Evolutionary conservation across 1,140 invertebrate genomes (phyloP).

Genomic region (Zaprionus camerounensis): DNA sequence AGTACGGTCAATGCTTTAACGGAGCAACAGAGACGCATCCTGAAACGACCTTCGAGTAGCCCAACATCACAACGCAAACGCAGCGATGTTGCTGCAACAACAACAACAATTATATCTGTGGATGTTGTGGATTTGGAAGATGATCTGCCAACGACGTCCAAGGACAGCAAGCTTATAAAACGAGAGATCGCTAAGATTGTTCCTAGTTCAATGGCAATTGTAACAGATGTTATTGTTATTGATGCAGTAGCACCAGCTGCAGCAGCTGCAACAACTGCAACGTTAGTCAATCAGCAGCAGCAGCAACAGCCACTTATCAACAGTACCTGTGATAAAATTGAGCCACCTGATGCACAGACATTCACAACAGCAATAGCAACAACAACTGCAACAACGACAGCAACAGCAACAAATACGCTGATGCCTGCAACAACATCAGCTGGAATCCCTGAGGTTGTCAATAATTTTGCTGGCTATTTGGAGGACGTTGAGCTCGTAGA

Average conservation of each 20-base stretch:
- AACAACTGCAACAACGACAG: constrained; percentile 12
- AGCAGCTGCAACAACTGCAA: constrained; percentile 28
- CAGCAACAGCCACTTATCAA: constrained; percentile 66
- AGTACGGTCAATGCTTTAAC: constrained; percentile 48
- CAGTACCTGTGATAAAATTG: constrained; percentile 83
- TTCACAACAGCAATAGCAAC: constrained; percentile 24
- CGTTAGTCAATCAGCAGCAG: constrained; percentile 30
- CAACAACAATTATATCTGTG: constrained; percentile 26
- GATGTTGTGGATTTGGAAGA: constrained; percentile 38
- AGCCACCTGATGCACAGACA: constrained; percentile 55
- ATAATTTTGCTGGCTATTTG: constrained; percentile 60
- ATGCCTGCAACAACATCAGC: constrained; percentile 26
- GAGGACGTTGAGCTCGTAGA: constrained; percentile 53
- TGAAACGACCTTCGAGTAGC: constrained; percentile 70
- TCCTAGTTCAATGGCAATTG: constrained; percentile 58
- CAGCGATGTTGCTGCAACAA: constrained; percentile 30
- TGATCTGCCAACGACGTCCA: constrained; percentile 67
- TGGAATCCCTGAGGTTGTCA: constrained; percentile 42
- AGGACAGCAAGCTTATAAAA: constrained; percentile 62
- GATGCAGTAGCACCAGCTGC: neutral
- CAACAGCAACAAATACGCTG: constrained; percentile 31
- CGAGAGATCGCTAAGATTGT: constrained; percentile 53
- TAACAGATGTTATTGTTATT: constrained; percentile 61
- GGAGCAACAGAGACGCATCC: constrained; percentile 62
- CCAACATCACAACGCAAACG: constrained; percentile 64